phyloP scores from a whole-genome alignment of 2,797 vertebrate genomes.

The Pagetopsis macropterus region DNA sequence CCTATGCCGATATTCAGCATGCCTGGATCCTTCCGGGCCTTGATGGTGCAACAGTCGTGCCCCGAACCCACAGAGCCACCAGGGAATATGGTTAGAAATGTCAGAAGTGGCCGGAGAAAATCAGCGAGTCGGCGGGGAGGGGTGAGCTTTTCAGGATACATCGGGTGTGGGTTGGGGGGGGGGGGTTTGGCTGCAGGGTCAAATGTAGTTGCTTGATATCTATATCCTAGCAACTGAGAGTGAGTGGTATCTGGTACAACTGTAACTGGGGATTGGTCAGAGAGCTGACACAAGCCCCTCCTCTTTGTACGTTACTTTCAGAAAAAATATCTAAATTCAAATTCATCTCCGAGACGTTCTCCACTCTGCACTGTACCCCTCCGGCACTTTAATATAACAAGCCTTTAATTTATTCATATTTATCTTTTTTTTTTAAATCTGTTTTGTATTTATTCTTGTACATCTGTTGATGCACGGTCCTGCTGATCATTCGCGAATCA shows the following conservation, averaged over 20 bases:
- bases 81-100: slow-evolving; percentile 67
- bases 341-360: slow-evolving; percentile 83
- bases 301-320: slow-evolving; percentile 83
- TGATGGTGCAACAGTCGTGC: slow-evolving; percentile 46
- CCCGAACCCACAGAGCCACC: slow-evolving; percentile 39
- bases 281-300: slow-evolving; percentile 83
- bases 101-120: slow-evolving; percentile 55
- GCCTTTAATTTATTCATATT: slow-evolving; percentile 74
- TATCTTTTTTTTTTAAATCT: slow-evolving; percentile 65
- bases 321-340: slow-evolving; percentile 90
- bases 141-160: slow-evolving; percentile 69
- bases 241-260: slow-evolving; percentile 84
- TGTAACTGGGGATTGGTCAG: slow-evolving; percentile 90
- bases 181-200: slow-evolving; percentile 47
- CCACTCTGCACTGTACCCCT: slow-evolving; percentile 91
- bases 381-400: slow-evolving; percentile 81
- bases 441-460: slow-evolving; percentile 67
- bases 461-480: slow-evolving; percentile 30
- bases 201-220: slow-evolving; percentile 89
- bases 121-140: slow-evolving; percentile 30
- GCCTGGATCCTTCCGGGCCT: slow-evolving; percentile 23
- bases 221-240: slow-evolving; percentile 89
- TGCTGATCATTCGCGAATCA: too few species aligned
- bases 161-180: slow-evolving; percentile 29
- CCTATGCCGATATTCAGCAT: slow-evolving; percentile 10